A percentile compares a stretch with the other conserved stretches of the same genome.
Evolutionary conservation across 2,113 vertebrate genomes (phyloP).

Genomic region (Corvus hawaiiensis): DNA sequence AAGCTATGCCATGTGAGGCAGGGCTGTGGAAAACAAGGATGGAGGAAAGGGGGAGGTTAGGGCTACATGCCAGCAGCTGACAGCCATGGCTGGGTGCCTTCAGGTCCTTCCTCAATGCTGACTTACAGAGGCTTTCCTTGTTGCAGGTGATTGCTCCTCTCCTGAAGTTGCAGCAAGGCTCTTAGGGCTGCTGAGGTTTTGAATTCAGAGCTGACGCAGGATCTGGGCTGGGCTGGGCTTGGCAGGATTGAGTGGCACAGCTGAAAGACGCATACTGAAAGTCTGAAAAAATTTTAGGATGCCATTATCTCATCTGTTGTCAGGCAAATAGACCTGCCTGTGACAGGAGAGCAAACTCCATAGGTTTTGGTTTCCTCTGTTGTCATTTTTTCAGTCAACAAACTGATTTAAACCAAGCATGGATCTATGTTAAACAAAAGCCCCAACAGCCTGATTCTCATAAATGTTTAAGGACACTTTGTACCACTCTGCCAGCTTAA

Average conservation of each 20-base stretch:
- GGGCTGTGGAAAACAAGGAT: not conserved
- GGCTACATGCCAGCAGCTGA: not conserved
- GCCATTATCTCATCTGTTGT: not conserved
- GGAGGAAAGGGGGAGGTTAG: not conserved
- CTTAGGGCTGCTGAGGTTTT: not conserved
- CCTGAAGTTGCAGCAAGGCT: not conserved
- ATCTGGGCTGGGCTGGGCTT: not conserved
- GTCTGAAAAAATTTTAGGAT: not conserved
- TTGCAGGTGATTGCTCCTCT: not conserved
- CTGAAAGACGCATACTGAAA: not conserved
- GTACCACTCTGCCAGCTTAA: not conserved
- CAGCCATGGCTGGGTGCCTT: not conserved
- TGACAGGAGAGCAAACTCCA: not conserved
- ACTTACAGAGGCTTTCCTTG: not conserved
- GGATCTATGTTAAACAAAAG: not conserved
- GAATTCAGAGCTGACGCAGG: not conserved
- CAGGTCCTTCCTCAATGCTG: not conserved
- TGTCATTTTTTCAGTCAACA: not conserved
- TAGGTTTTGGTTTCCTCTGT: not conserved
- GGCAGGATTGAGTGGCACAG: not conserved
- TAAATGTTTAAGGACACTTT: slow-evolving; percentile 25
- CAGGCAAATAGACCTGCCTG: not conserved
- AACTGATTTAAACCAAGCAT: slow-evolving; percentile 1
- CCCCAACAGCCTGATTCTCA: not conserved
- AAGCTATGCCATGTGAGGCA: not conserved